These are phyloP conservation scores for Lepidostoma basale DNA, from an alignment of 1,140 invertebrate species.

Conservation along the genomic window DNA sequence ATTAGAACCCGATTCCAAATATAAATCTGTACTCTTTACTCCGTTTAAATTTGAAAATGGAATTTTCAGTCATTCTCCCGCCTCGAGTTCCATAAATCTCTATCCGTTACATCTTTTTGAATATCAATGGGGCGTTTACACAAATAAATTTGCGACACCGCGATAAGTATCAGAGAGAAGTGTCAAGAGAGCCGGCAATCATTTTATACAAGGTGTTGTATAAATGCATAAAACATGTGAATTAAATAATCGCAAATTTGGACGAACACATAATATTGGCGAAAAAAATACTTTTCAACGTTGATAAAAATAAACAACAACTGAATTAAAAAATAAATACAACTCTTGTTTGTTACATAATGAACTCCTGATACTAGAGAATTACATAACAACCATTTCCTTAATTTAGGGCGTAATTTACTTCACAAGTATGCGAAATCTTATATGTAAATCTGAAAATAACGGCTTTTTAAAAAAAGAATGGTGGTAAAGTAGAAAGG, in stretches of 20 bases:
- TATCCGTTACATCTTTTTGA: not conserved
- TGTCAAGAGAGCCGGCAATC: not conserved
- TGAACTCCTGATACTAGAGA: not conserved
- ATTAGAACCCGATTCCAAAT: not conserved
- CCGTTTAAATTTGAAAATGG: not conserved
- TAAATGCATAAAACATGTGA: no score
- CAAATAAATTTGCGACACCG: conserved; percentile 17
- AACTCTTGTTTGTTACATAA: no score
- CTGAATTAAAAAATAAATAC: no score
- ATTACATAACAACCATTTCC: conserved; percentile 27
- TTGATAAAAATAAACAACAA: no score
- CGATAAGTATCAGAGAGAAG: not conserved
- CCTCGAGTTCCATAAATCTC: not conserved
- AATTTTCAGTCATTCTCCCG: not conserved
- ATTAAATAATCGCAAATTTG: no score
- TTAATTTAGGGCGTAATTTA: no score
- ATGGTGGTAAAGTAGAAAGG: not conserved
- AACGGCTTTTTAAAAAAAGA: not conserved
- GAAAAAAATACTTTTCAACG: no score
- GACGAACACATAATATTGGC: no score
- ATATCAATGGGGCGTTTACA: conserved; percentile 7
- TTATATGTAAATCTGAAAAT: no score
- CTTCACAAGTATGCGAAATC: no score
- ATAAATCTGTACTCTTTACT: not conserved
- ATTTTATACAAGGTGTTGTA: no score